Base-by-base conservation (phyloP, 2,888 invertebrate species). In the Cyrtodaria siliqua region DNA sequence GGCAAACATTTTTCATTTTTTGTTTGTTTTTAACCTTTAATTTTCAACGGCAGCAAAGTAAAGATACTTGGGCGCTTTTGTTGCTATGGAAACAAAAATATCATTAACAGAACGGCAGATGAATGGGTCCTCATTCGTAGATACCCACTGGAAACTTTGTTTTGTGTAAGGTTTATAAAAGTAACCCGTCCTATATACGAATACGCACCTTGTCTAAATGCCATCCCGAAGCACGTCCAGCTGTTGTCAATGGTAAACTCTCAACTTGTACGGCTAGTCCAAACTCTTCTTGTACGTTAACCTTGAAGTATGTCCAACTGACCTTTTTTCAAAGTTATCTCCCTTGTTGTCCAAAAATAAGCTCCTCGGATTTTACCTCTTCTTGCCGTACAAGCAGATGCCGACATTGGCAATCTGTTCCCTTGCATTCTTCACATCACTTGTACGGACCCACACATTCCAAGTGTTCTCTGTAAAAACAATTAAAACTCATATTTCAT, bases 191-290 rank as follows among this genome's bases (percentile, higher is more conserved):
- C n/a, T n/a, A n/a, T n/a, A n/a, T n/a, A n/a, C n/a, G n/a, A n/a
- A n/a, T n/a, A 49, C 73, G 49, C 56, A 92, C 92, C 89, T 89
- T 90, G 47, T 93, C 87, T 3, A 93, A 82, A 86, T 93, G 92
- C 93, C 93, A 93, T n/a, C 91, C 93, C 8, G 93, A 83, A 47
- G 87, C 87, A 2, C 82, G 27, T 1, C 92, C 91, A 42, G 73
- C 81, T n/a, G 69, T 92, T 91, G 77, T 93, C 93, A 79, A n/a
- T 93, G 93, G 79, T 91, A 89, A 14, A 93, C 87, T 18, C 93
- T 83, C 6, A 93, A 64, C 76, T 93, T 93, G 83, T 90, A 92
- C 6, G 92, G 92, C 24, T 75, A 85, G 2, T 93, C 93, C 26
- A 93, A n/a, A n/a, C n/a, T n/a, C 82, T n/a, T 92, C 91, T 12